Base-by-base conservation (phyloP, 2,888 invertebrate species). In the Biston stratarius region DNA sequence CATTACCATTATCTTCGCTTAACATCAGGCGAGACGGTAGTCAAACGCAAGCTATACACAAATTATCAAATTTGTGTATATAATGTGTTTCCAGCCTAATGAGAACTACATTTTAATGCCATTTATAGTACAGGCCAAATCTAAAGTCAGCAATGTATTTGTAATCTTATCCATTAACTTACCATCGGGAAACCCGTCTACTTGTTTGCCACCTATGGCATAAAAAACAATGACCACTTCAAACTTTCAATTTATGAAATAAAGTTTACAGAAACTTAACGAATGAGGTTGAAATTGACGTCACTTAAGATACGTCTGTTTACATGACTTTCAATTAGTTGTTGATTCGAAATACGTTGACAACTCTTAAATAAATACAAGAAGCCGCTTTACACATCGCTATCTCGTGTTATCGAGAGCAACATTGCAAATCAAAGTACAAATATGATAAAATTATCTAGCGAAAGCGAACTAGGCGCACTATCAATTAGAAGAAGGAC, bases 271-370 rank as follows among this genome's bases (percentile, higher is more conserved):
- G 38, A 38, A 8, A 0, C 38, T 38, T 5, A 48, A 24, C 24
- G 24, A 48, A 48, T 2, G n/a, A 12, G n/a, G 1, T n/a, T n/a
- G 7, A 51, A 51, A 51, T n/a, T 34, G 34, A 34, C 34, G 51
- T n/a, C 51, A 51, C 51, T n/a, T 51, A 51, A 34, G 44, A 51
- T 34, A n/a, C 33, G 15, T 1, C 7, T 51, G 15, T 1, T 8
- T 51, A 34, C 51, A 38, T 67, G 67, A 71, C 65, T 70, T 42
- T 62, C 65, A 61, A 24, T 63, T 61, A 57, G 5, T 60, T 51
- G 49, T 59, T 49, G 51, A 51, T 34, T 11, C 10, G 42, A 52
- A 60, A 36, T 42, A 14, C 36, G 57, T 33, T 42, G 44, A 36
- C 60, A 44, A 34, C 14, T 51, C 33, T 60, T 44, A n/a, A 34